Evolutionary conservation across 2,888 invertebrate genomes (phyloP).

Genomic region (Lydus trimaculatus): DNA sequence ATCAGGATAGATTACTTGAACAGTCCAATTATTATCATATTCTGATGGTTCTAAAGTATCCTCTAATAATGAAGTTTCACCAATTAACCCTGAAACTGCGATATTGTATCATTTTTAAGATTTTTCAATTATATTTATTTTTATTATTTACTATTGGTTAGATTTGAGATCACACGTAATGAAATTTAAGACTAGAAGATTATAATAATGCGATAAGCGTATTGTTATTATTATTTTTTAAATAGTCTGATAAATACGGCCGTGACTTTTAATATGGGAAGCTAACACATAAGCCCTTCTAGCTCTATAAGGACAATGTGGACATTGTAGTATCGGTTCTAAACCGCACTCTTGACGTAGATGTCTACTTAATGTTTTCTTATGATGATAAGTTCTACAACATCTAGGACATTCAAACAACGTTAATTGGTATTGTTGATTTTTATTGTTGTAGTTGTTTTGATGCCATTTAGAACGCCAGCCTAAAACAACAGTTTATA

Average conservation of each 20-base stretch:
- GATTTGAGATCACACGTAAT: not conserved
- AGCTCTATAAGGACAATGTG: conserved; percentile 77
- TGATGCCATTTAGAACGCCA: not conserved
- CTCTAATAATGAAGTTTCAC: conserved; percentile 26
- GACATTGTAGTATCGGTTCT: conserved; percentile 77
- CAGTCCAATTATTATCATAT: conserved; percentile 41
- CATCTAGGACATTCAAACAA: conserved; percentile 59
- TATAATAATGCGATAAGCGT: not conserved
- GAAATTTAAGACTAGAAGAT: not conserved
- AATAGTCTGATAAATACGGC: conserved; percentile 39
- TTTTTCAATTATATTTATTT: not conserved
- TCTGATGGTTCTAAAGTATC: conserved; percentile 24
- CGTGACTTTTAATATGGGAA: conserved; percentile 54
- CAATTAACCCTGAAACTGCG: conserved; percentile 32
- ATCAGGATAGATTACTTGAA: conserved; percentile 52
- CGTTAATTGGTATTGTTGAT: conserved; percentile 7
- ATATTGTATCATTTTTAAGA: not conserved
- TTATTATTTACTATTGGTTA: conserved; percentile 2
- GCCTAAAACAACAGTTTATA: conserved; percentile 2
- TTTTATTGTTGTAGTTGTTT: conserved; percentile 7
- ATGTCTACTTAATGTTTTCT: conserved; percentile 62
- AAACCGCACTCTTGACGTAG: conserved; percentile 63
- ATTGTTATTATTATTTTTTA: not conserved
- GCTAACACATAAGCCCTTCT: conserved; percentile 64
- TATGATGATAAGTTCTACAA: conserved; percentile 61